These are phyloP conservation scores for Lycia hirtaria DNA, from an alignment of 2,888 invertebrate genomes.

Conservation along the genomic window DNA sequence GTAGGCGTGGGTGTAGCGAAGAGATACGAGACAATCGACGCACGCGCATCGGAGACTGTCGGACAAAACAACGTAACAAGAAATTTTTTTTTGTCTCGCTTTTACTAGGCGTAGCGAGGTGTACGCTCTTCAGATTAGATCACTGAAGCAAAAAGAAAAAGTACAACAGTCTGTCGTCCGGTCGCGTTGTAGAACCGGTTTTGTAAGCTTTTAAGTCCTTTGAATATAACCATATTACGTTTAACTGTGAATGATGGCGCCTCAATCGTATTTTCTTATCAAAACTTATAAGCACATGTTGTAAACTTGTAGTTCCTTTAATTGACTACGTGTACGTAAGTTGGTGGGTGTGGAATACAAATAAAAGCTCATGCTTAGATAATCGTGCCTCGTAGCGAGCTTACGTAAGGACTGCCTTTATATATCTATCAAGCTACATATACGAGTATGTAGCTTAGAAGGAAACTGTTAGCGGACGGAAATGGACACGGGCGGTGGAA, in stretches of 20 bases:
- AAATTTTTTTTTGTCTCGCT: constrained; percentile 58
- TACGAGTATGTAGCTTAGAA: constrained; percentile 55
- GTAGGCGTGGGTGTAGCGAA: constrained; percentile 42
- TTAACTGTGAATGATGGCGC: too few relatives aligned
- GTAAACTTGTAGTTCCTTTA: too few relatives aligned
- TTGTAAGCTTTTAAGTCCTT: constrained; percentile 69
- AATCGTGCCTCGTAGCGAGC: constrained; percentile 64
- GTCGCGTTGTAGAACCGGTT: constrained; percentile 72
- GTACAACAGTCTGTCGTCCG: constrained; percentile 72
- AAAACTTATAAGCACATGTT: too few relatives aligned
- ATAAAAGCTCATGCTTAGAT: constrained; percentile 77
- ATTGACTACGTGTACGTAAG: too few relatives aligned
- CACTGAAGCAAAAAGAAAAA: constrained; percentile 79
- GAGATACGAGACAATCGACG: constrained; percentile 60
- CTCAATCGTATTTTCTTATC: too few relatives aligned
- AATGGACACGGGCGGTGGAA: constrained; percentile 63
- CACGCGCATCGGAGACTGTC: constrained; percentile 64
- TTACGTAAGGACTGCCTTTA: constrained; percentile 52
- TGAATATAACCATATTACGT: too few relatives aligned
- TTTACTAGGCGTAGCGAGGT: constrained; percentile 54
- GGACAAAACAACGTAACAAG: constrained; percentile 50
- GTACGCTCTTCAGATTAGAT: constrained; percentile 73
- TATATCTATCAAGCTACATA: constrained; percentile 13
- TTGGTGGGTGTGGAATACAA: too few relatives aligned
- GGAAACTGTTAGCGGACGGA: constrained; percentile 80